Conservation (phyloP, 2,797 vertebrate species). For the Sarcoramphus papa region DNA sequence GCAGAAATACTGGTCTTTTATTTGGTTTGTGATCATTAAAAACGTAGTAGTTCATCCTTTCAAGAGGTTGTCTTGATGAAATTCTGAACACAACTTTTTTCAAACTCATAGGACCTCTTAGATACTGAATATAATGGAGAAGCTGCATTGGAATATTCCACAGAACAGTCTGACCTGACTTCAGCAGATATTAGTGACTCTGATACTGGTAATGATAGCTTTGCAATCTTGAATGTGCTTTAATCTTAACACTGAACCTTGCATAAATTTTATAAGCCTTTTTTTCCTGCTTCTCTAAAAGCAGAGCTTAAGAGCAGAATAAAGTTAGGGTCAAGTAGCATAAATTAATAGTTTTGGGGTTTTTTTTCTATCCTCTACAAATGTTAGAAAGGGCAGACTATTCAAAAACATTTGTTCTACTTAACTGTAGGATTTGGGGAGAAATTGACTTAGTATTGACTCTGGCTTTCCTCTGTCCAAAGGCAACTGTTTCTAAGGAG, state of each 20-base stretch:
- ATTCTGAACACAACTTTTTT: background rate
- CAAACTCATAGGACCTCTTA: background rate
- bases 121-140: background rate
- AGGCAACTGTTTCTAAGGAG: background rate
- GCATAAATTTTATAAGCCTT: background rate
- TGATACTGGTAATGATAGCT: slow-evolving; percentile 1
- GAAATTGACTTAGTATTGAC: background rate
- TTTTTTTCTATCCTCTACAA: background rate
- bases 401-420: background rate
- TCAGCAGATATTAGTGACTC: background rate
- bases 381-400: background rate
- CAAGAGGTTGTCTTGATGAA: background rate
- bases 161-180: background rate
- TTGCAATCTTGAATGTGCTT: background rate
- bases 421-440: background rate
- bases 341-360: background rate
- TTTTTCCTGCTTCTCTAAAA: background rate
- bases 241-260: background rate
- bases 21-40: background rate
- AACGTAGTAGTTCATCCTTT: background rate
- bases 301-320: background rate
- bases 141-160: background rate
- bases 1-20: background rate
- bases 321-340: background rate
- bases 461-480: background rate